A percentile compares a stretch with the other conserved stretches of the same genome.
phyloP scores from a whole-genome alignment of 2,888 invertebrate species.

The Branchellion lobata region DNA sequence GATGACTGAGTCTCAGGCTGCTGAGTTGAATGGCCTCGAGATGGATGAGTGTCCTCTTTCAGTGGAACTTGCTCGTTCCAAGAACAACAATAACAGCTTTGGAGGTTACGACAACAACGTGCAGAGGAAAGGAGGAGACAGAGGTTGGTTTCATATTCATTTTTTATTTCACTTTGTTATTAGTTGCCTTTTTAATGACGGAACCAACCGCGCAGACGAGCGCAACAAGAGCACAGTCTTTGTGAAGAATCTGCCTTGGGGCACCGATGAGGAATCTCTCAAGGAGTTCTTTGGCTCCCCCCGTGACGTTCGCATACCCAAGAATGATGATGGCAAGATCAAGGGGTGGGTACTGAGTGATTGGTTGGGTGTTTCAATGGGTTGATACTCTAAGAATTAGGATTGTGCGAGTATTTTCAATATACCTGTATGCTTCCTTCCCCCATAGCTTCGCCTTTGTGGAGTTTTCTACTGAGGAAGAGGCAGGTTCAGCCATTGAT shows the following conservation, averaged over 20 bases:
- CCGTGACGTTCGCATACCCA: slow-evolving; percentile 32
- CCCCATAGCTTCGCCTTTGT: slow-evolving; percentile 26
- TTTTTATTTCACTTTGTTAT: not conserved
- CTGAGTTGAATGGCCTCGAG: slow-evolving; percentile 21
- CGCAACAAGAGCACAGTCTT: slow-evolving; percentile 34
- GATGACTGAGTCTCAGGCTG: slow-evolving; percentile 30
- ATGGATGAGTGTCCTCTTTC: not conserved
- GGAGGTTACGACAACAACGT: slow-evolving; percentile 2
- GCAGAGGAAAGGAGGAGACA: not conserved
- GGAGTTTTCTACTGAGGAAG: slow-evolving; percentile 32
- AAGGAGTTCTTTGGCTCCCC: slow-evolving; percentile 33
- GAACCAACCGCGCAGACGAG: slow-evolving; percentile 28
- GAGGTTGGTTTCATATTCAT: not conserved
- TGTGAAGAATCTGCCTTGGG: slow-evolving; percentile 39
- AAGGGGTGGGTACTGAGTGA: slow-evolving; percentile 25
- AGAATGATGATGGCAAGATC: slow-evolving; percentile 44
- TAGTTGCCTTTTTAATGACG: not conserved
- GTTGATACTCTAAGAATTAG: not conserved
- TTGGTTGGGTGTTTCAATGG: too few relatives aligned
- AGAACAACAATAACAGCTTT: not conserved
- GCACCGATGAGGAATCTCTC: slow-evolving; percentile 38
- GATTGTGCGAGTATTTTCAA: not conserved
- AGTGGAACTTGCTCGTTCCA: slow-evolving; percentile 23
- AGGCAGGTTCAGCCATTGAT: slow-evolving; percentile 6
- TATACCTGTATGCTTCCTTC: not conserved